Base-by-base conservation (phyloP, 2,888 invertebrate species). In the Amblyteles armatorius region DNA sequence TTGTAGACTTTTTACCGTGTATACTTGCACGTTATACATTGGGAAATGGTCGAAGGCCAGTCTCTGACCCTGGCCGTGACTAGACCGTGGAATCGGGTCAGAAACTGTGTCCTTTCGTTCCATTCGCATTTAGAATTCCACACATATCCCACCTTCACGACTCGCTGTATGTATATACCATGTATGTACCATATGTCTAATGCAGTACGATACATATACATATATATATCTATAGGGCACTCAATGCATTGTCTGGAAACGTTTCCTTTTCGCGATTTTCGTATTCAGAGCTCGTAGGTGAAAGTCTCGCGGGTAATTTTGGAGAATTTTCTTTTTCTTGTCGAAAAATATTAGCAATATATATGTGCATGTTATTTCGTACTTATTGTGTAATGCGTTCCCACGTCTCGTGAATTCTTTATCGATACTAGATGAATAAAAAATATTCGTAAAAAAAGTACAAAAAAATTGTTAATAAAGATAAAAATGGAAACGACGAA, bases 21-120 rank as follows among this genome's bases (percentile, higher is more conserved):
- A 52, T 16, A 60, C 13, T 26, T 44, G 44, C 5, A 1, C 1
- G 16, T 16, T 48, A 48, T 4, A 48, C 4, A 74, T 88, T 87
- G 87, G 83, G 79, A 87, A 87, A 87, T 82, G 81, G 81, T 84
- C 85, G 88, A 89, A 90, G 89, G 88, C 88, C 88, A 89, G 88
- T 86, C 85, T 81, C 82, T 86, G 88, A 90, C 88, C 89, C 89
- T 90, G 89, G 87, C 88, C 89, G 88, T 89, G 89, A 88, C 89
- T 85, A 68, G 44, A 48, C 44, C 74, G 50, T 67, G 84, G 67
- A 92, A 91, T 89, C 91, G 85, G 92, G 92, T 91, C 92, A 89
- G 89, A 90, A 91, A 88, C 90, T 89, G 88, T 86, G 87, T 55
- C 87, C 87, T 90, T 89, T 89, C 90, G 86, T 85, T 85, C 82